Evolutionary conservation across 2,113 vertebrate genomes (phyloP).

Genomic region (Natator depressus): DNA sequence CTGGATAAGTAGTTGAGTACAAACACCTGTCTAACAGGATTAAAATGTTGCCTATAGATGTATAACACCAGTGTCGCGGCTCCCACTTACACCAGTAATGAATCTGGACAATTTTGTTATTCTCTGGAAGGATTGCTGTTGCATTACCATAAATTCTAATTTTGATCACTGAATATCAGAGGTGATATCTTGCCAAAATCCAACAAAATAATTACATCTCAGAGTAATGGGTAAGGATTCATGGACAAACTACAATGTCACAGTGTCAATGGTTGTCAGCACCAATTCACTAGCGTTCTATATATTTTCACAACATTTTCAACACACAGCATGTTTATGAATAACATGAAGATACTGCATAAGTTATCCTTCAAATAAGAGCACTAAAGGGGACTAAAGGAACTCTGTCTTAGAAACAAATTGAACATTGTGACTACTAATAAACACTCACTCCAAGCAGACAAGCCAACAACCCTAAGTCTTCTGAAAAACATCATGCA

Average conservation of each 20-base stretch:
- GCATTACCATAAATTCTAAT: slow-evolving; percentile 14
- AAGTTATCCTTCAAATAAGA: not conserved
- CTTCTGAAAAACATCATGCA: slow-evolving; percentile 12
- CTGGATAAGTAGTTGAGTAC: not conserved
- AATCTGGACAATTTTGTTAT: not conserved
- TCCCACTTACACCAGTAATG: not conserved
- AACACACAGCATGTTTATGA: not conserved
- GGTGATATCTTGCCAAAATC: slow-evolving; percentile 69
- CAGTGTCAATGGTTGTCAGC: slow-evolving; percentile 21
- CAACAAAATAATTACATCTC: slow-evolving; percentile 58
- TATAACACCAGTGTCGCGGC: not conserved
- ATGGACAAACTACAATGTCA: slow-evolving; percentile 45
- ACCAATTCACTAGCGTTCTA: slow-evolving; percentile 38
- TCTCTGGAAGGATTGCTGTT: slow-evolving; percentile 23
- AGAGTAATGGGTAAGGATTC: not conserved
- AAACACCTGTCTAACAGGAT: not conserved
- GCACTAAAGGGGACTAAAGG: not conserved
- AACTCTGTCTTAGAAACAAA: not conserved
- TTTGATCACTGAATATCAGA: slow-evolving; percentile 45
- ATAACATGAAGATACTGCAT: not conserved
- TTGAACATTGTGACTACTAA: not conserved
- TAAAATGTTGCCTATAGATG: not conserved
- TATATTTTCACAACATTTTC: not conserved
- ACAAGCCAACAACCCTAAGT: not conserved
- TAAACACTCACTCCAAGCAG: not conserved